Evolutionary conservation across 1,140 invertebrate species (phyloP).

Genomic region (Prorops nasuta): DNA sequence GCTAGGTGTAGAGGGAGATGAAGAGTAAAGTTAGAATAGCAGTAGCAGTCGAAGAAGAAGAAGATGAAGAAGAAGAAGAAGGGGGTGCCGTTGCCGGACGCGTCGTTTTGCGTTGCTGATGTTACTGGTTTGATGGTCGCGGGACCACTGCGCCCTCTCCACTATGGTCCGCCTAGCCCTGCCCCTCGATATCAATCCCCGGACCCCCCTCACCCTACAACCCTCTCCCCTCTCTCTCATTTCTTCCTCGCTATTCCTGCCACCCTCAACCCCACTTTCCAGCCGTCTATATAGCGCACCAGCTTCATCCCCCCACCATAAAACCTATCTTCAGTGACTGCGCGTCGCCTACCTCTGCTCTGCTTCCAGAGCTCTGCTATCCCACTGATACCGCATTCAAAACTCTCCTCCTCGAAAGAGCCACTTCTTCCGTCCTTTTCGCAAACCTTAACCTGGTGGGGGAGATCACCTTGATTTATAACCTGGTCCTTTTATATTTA

Average conservation of each 20-base stretch:
- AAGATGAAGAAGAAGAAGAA: conserved; percentile 17
- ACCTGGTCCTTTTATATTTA: too few relatives aligned
- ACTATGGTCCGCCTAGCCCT: conserved; percentile 45
- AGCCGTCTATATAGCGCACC: too few relatives aligned
- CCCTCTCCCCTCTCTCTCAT: conserved; percentile 15
- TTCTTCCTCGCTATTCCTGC: conserved; percentile 17
- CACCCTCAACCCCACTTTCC: conserved; percentile 13
- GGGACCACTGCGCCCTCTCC: conserved; percentile 57
- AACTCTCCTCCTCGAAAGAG: too few relatives aligned
- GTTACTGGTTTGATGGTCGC: conserved; percentile 56
- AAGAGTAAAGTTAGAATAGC: too few relatives aligned
- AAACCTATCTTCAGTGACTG: too few relatives aligned
- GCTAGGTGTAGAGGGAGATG: neutral
- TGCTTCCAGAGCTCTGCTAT: too few relatives aligned
- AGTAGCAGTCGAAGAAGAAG: conserved; percentile 16
- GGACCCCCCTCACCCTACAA: conserved; percentile 21
- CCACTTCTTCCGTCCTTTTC: too few relatives aligned
- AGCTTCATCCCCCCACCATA: too few relatives aligned
- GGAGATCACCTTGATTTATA: too few relatives aligned
- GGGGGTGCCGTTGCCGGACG: conserved; percentile 23
- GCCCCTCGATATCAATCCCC: conserved; percentile 46
- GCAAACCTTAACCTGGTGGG: too few relatives aligned
- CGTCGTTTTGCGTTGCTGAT: conserved; percentile 36
- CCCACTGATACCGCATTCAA: too few relatives aligned
- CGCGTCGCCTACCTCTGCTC: too few relatives aligned